These are phyloP conservation scores for Cliona cf. orientalis DNA, from an alignment of 37 sponge, comb jelly and placozoan species.

Conservation along the genomic window DNA sequence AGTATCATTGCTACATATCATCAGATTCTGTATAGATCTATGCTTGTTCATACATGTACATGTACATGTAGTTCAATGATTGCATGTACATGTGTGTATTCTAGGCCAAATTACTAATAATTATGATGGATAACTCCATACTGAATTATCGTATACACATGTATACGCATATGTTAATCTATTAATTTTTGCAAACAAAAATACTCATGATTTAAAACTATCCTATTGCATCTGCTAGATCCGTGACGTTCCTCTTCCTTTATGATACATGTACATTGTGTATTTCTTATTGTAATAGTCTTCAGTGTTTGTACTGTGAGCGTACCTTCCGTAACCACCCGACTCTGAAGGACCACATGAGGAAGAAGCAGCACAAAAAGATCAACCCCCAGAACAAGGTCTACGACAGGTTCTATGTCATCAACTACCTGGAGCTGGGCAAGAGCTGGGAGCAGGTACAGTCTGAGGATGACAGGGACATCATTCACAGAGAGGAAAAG, in stretches of 20 bases:
- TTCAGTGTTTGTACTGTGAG: constrained; percentile 92
- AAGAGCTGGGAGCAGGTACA: constrained; percentile 69
- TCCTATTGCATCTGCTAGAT: not conserved
- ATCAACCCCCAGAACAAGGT: constrained; percentile 77
- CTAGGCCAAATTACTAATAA: no score
- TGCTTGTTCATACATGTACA: not conserved
- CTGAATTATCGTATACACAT: no score
- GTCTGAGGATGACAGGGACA: constrained; percentile 49
- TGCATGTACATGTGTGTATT: no score
- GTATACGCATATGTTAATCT: no score
- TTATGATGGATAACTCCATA: no score
- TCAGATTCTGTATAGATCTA: not conserved
- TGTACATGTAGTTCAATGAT: no score
- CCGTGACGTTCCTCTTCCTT: not conserved
- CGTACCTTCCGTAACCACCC: constrained; percentile 69
- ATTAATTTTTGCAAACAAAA: no score
- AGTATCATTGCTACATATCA: not conserved
- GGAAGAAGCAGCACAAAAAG: constrained; percentile 93
- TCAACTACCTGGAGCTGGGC: constrained; percentile 88
- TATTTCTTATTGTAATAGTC: no score
- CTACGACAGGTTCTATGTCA: constrained; percentile 90
- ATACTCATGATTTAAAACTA: not conserved
- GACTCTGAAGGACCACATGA: constrained; percentile 95
- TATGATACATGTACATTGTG: not conserved
- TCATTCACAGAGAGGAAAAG: no score